phyloP scores from a whole-genome alignment of 2,888 invertebrate species.

The Standfussiana lucernea region DNA sequence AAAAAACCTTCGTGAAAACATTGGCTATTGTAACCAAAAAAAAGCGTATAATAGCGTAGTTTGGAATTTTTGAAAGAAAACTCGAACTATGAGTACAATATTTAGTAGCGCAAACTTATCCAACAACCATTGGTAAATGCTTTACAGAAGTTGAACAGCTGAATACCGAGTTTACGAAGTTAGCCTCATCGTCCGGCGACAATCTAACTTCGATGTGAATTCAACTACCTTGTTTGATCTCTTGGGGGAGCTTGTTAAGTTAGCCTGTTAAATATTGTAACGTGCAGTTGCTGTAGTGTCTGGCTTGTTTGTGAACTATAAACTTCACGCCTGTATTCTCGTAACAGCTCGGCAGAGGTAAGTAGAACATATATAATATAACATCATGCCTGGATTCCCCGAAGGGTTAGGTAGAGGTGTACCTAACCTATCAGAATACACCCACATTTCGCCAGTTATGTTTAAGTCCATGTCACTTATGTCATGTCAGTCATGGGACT shows the following conservation, averaged over 20 bases:
- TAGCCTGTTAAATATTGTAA: slow-evolving; percentile 18
- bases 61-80: neutral
- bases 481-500: too few relatives aligned
- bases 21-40: too few relatives aligned
- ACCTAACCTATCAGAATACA: too few relatives aligned
- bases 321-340: neutral
- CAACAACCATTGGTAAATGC: slow-evolving; percentile 12
- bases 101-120: slow-evolving; percentile 8
- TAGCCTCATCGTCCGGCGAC: slow-evolving; percentile 25
- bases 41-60: too few relatives aligned
- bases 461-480: too few relatives aligned
- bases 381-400: too few relatives aligned
- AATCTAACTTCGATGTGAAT: slow-evolving; percentile 37
- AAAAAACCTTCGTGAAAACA: too few relatives aligned
- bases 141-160: slow-evolving; percentile 2
- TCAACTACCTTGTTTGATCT: slow-evolving; percentile 43
- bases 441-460: too few relatives aligned
- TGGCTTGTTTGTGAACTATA: slow-evolving; percentile 10
- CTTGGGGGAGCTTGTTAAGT: slow-evolving; percentile 22
- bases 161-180: slow-evolving; percentile 49
- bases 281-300: slow-evolving; percentile 15
- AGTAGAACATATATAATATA: too few relatives aligned
- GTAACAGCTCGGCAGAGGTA: neutral
- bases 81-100: neutral
- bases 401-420: too few relatives aligned